Evolutionary conservation across 2,888 invertebrate genomes (phyloP).

Genomic region (Conistra vaccinii): DNA sequence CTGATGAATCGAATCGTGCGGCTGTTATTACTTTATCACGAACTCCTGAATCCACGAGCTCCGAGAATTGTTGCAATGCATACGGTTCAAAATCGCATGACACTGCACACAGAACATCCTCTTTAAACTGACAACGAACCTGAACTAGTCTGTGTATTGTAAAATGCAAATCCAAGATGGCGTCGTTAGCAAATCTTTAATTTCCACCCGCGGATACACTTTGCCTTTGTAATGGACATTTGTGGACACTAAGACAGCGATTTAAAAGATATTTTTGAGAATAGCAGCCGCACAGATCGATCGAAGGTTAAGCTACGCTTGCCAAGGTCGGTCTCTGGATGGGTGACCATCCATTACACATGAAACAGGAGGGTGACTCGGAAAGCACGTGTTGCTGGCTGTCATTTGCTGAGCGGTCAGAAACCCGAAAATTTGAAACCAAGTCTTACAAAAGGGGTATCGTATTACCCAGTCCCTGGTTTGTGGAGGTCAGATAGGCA

Average conservation of each 20-base stretch:
- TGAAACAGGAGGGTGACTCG: too few relatives aligned
- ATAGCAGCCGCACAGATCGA: not conserved
- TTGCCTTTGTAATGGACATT: slow-evolving; percentile 65
- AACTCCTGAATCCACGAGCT: too few relatives aligned
- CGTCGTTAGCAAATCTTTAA: slow-evolving; percentile 67
- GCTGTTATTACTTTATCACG: too few relatives aligned
- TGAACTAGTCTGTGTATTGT: slow-evolving; percentile 17
- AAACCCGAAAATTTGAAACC: too few relatives aligned
- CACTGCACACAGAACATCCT: not conserved
- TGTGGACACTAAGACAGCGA: slow-evolving; percentile 51
- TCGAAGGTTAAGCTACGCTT: not conserved
- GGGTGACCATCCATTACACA: not conserved
- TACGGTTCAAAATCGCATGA: not conserved
- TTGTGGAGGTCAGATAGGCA: not conserved
- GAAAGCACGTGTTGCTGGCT: not conserved
- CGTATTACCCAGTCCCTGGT: not conserved
- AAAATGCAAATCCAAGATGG: slow-evolving; percentile 64
- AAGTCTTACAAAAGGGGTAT: not conserved
- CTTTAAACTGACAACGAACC: slow-evolving; percentile 8
- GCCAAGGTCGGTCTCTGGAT: not conserved
- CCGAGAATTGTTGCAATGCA: too few relatives aligned
- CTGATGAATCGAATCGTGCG: too few relatives aligned
- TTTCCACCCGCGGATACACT: slow-evolving; percentile 66
- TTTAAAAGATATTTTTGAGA: not conserved
- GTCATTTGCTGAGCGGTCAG: not conserved